Evolutionary conservation across 2,113 vertebrate genomes (phyloP).

Genomic region (Piaya cayana): DNA sequence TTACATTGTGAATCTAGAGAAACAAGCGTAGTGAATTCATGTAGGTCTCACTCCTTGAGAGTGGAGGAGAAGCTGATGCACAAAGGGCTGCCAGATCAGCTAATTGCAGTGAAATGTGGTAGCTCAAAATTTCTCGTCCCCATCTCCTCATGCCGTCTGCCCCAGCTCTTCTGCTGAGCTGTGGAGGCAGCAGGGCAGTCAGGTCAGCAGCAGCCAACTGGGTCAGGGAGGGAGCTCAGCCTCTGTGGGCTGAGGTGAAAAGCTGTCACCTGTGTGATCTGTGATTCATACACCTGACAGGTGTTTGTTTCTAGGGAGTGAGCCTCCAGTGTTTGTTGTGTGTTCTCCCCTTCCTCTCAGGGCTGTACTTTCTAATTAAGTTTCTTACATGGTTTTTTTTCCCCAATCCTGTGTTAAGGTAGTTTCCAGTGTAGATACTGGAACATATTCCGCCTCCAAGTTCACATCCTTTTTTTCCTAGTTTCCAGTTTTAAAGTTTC

Average conservation of each 20-base stretch:
- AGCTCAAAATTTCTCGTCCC: not conserved
- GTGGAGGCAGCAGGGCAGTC: not conserved
- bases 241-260: too few species aligned
- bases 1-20: not conserved
- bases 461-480: not conserved
- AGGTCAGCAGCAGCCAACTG: fast-evolving
- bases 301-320: not conserved
- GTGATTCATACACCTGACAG: not conserved
- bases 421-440: not conserved
- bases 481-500: not conserved
- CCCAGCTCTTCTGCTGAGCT: too few species aligned
- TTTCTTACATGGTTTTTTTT: not conserved
- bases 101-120: too few species aligned
- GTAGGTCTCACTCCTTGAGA: not conserved
- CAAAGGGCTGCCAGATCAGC: not conserved
- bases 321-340: not conserved
- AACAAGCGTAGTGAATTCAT: not conserved
- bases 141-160: fast-evolving
- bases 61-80: not conserved
- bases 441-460: not conserved
- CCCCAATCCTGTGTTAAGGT: not conserved
- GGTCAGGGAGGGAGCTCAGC: not conserved
- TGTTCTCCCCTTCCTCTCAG: not conserved
- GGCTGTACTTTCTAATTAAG: not conserved
- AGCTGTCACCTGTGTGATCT: not conserved